These are phyloP conservation scores for Augochlorella aurata DNA, from an alignment of 2,888 invertebrate species.

Conservation along the genomic window DNA sequence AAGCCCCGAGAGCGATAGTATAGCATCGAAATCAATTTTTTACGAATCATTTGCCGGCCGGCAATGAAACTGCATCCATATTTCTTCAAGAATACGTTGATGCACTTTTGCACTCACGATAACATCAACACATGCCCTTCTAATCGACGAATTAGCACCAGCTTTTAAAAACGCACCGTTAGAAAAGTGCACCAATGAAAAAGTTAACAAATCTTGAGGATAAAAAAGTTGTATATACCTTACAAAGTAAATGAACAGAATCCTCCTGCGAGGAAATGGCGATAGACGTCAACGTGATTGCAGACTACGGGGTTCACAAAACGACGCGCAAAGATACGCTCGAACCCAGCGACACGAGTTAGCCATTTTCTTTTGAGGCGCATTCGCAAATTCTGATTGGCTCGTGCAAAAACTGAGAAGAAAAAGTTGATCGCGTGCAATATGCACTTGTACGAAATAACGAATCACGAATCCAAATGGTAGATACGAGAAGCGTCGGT, in stretches of 20 bases:
- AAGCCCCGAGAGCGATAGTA: not conserved
- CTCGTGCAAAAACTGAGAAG: constrained; percentile 70
- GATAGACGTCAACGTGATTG: constrained; percentile 86
- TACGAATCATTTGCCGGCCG: constrained; percentile 67
- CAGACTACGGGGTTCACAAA: constrained; percentile 88
- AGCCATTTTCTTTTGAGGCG: constrained; percentile 79
- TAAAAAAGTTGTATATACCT: constrained; percentile 57
- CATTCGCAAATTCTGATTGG: constrained; percentile 78
- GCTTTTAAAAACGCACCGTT: constrained; percentile 24
- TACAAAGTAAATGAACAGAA: constrained; percentile 66
- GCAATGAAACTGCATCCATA: constrained; percentile 67
- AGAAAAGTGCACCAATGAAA: not conserved
- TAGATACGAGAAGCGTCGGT: not conserved
- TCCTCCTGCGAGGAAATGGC: constrained; percentile 85
- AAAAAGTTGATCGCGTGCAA: constrained; percentile 66
- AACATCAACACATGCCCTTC: constrained; percentile 53
- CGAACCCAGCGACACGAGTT: constrained; percentile 82
- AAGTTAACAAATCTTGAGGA: not conserved
- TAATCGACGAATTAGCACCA: constrained; percentile 42
- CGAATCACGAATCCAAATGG: constrained; percentile 44
- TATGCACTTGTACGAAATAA: constrained; percentile 61
- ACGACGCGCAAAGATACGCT: constrained; percentile 90
- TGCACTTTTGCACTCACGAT: constrained; percentile 71
- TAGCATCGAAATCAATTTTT: constrained; percentile 32
- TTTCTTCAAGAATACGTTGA: constrained; percentile 57